Conservation (phyloP, 2,113 vertebrate species). For the Grus americana region DNA sequence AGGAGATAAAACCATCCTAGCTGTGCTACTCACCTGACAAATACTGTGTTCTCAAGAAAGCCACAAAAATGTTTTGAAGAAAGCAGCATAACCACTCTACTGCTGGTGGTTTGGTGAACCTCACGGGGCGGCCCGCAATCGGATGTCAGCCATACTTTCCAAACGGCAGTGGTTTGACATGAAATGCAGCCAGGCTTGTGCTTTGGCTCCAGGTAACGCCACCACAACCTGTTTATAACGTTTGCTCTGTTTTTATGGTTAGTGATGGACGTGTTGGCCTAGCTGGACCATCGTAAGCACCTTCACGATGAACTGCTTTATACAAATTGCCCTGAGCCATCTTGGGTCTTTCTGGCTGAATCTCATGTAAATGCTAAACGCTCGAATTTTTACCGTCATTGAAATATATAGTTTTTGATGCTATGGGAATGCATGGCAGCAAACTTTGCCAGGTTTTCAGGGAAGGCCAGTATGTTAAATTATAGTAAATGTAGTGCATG, state of each 20-base stretch:
- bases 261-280: neutral
- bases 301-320: rapidly evolving
- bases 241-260: slow-evolving; percentile 3
- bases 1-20: neutral
- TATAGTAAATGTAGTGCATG: slow-evolving; percentile 45
- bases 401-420: neutral
- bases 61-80: slow-evolving; percentile 57
- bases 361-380: neutral
- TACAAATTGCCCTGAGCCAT: neutral
- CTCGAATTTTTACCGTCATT: neutral
- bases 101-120: slow-evolving; percentile 57
- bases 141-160: slow-evolving; percentile 54
- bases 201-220: slow-evolving; percentile 52
- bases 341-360: neutral
- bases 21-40: slow-evolving; percentile 35
- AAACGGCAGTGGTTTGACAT: slow-evolving; percentile 17
- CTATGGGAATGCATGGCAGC: neutral
- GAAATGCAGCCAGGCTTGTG: neutral
- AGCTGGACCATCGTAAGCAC: neutral
- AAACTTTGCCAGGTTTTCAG: slow-evolving; percentile 30
- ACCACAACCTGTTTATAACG: slow-evolving; percentile 53
- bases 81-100: slow-evolving; percentile 15
- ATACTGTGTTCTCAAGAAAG: neutral
- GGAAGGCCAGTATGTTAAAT: slow-evolving; percentile 37
- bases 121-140: neutral